phyloP scores from a whole-genome alignment of 2,797 vertebrate genomes.

The Thunnus albacares region DNA sequence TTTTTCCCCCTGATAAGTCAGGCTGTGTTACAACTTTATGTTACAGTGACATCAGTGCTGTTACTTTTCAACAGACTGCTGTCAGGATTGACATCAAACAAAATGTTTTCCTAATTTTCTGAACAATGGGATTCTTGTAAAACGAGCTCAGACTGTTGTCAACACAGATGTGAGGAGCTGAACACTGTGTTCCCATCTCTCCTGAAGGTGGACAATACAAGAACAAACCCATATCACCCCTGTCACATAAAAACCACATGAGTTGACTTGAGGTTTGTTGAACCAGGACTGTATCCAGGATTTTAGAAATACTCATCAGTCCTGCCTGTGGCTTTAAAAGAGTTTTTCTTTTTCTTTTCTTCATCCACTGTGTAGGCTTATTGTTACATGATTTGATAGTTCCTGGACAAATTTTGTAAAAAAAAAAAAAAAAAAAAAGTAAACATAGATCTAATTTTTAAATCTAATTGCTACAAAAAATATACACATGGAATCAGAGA shows the following conservation, averaged over 20 bases:
- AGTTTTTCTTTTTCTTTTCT: no score
- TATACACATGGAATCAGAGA: no score
- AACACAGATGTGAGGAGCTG: constrained; percentile 21
- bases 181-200: constrained; percentile 9
- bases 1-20: not conserved
- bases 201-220: constrained; percentile 22
- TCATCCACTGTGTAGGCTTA: no score
- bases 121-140: constrained; percentile 1
- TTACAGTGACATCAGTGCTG: not conserved
- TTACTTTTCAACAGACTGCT: constrained; percentile 16
- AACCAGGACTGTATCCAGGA: no score
- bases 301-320: no score
- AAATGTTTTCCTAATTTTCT: constrained; percentile 3
- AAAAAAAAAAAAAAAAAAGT: no score
- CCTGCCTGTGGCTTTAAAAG: no score
- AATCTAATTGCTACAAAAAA: no score
- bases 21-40: not conserved
- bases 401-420: no score
- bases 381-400: no score
- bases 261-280: not conserved
- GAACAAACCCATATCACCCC: constrained; percentile 10
- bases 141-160: constrained; percentile 10
- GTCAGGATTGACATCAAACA: constrained; percentile 16
- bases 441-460: no score
- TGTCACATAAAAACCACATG: not conserved